Conservation (phyloP, 1,140 invertebrate genomes). For the Drosophila nikananu region DNA sequence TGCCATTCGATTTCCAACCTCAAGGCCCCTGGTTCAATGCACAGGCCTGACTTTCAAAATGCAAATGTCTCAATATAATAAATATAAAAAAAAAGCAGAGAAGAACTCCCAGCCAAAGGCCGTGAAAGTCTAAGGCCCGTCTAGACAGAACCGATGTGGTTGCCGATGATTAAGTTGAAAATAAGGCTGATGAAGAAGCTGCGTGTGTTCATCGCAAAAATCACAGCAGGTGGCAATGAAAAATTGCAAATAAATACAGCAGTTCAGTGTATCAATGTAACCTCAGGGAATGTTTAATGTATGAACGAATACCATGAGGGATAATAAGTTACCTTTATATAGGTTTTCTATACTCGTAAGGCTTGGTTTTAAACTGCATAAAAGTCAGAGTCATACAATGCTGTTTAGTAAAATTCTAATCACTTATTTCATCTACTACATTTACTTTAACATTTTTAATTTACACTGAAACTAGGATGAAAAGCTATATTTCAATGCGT, state of each 20-base stretch:
- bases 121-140: conserved; percentile 60
- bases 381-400: background rate
- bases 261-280: conserved; percentile 37
- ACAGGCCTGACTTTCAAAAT: conserved; percentile 47
- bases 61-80: conserved; percentile 54
- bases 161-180: conserved; percentile 25
- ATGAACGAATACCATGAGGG: too few species aligned
- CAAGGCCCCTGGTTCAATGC: conserved; percentile 58
- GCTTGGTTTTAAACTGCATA: background rate
- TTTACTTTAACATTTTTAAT: background rate
- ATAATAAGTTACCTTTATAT: background rate
- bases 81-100: conserved; percentile 6
- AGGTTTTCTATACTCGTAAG: background rate
- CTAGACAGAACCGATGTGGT: conserved; percentile 53
- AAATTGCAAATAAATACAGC: conserved; percentile 52
- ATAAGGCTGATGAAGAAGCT: conserved; percentile 11
- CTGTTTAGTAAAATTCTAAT: too few species aligned
- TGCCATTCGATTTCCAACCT: conserved; percentile 45
- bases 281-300: background rate
- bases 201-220: conserved; percentile 34
- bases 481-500: too few species aligned
- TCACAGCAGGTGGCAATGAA: conserved; percentile 66
- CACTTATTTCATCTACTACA: too few species aligned
- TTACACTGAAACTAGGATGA: background rate
- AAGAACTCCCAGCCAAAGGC: conserved; percentile 8